Evolutionary conservation across 2,113 vertebrate genomes (phyloP), one percentile per base, ranked within the genome.

Genomic region (Tautogolabrus adspersus): DNA sequence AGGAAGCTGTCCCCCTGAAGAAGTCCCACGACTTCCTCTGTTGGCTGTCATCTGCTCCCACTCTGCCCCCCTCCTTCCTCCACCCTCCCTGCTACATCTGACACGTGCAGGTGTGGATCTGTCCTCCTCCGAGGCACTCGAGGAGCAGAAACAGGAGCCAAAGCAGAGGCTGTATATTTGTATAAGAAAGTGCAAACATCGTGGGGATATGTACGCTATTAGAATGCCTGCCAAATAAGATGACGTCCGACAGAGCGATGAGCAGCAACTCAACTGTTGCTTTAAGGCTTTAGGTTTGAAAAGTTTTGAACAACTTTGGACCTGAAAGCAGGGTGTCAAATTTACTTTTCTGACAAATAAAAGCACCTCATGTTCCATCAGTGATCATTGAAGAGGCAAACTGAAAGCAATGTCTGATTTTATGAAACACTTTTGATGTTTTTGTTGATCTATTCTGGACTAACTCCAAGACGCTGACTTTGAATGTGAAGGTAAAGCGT

Each of bases 61-160:
- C 75, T 73, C 65, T 16, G 51, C 51, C 61, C 49, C 8, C 47
- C 8, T 3, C 62, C 13, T 47, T 12, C 46, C 37, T 51, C 46
- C 34, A 12, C 47, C 46, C 37, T n/a, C 46, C 26, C 8, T 44
- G 26, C 74, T 54, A 54, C 26, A 47, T 80, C 85, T 83, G 79
- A 85, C 79, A 87, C 64, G 75, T 75, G 87, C 88, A 91, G 88
- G 89, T 91, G 83, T 85, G 46, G 66, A 82, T 49, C 70, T 19
- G 69, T 69, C 81, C 65, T 68, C 63, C 69, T 57, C 12, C 63
- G 30, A 40, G n/a, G 5, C 78, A 63, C 77, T 83, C 26, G 30
- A 63, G 57, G 74, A 88, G 40, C 66, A 54, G 54, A 78, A 61
- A 69, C 59, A 55, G 47, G 65, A 66, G 67, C 66, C 67, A 60